A percentile compares a stretch with the other conserved stretches of the same genome.
These are phyloP conservation scores for Lerista edwardsae DNA, from an alignment of 2,797 vertebrate species.

Conservation along the genomic window DNA sequence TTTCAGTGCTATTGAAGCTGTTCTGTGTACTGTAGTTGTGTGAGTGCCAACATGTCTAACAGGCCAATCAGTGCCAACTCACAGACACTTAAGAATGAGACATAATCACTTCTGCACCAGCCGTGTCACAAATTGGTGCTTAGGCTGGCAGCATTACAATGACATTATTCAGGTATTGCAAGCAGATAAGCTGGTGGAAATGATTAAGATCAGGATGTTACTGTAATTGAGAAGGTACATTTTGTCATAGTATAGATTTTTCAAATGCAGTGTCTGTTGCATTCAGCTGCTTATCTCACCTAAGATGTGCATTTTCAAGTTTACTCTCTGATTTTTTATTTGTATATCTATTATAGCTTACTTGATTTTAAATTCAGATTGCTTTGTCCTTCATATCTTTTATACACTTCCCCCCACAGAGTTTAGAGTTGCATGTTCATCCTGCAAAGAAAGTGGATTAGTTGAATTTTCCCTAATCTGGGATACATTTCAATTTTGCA, in stretches of 20 bases:
- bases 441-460: background rate
- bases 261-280: background rate
- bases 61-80: background rate
- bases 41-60: background rate
- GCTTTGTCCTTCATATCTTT: background rate
- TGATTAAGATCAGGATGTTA: background rate
- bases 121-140: background rate
- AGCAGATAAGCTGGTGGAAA: background rate
- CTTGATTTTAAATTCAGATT: background rate
- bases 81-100: background rate
- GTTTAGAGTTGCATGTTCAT: background rate
- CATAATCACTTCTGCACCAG: background rate
- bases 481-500: background rate
- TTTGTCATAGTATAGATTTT: background rate
- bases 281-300: constrained; percentile 19
- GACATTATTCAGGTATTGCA: background rate
- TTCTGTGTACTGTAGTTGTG: background rate
- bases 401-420: too few species aligned
- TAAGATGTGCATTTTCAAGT: background rate
- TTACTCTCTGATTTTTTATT: background rate
- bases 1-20: background rate
- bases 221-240: background rate
- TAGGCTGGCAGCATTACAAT: background rate
- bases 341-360: background rate
- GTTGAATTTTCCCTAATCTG: background rate